Conservation (phyloP, 2,888 invertebrate genomes). For the Dinocampus coccinellae region DNA sequence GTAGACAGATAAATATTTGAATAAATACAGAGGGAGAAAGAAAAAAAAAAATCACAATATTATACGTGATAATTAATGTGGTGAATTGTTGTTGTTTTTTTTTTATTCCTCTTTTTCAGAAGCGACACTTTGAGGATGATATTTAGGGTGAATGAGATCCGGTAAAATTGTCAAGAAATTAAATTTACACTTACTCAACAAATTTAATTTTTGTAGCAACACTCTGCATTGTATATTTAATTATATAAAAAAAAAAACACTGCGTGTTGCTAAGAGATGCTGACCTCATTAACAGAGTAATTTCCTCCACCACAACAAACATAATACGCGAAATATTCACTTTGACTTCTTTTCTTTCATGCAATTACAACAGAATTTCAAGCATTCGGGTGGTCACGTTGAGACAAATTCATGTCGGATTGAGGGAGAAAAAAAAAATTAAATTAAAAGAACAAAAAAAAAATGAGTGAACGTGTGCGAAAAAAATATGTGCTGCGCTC, state of each 20-base stretch:
- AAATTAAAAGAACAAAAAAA: background rate
- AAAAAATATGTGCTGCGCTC: background rate
- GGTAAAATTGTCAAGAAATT: constrained; percentile 15
- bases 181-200: constrained; percentile 10
- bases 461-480: background rate
- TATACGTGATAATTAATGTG: too few relatives aligned
- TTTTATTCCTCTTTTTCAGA: background rate
- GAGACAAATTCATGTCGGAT: constrained; percentile 13
- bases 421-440: background rate
- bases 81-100: background rate
- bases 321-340: constrained; percentile 34
- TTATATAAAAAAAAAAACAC: background rate
- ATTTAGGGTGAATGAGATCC: background rate
- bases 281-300: constrained; percentile 54
- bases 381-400: constrained; percentile 6
- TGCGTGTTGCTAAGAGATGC: constrained; percentile 26
- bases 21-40: too few relatives aligned
- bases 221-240: constrained; percentile 38
- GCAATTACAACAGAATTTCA: constrained; percentile 47
- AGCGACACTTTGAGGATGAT: background rate
- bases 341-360: constrained; percentile 45
- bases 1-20: too few relatives aligned
- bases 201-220: constrained; percentile 29
- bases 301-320: constrained; percentile 24
- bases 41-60: too few relatives aligned